Evolutionary conservation across 2,888 invertebrate species (phyloP), one percentile per base, ranked within the genome.

Genomic region (Hypsopygia costalis): DNA sequence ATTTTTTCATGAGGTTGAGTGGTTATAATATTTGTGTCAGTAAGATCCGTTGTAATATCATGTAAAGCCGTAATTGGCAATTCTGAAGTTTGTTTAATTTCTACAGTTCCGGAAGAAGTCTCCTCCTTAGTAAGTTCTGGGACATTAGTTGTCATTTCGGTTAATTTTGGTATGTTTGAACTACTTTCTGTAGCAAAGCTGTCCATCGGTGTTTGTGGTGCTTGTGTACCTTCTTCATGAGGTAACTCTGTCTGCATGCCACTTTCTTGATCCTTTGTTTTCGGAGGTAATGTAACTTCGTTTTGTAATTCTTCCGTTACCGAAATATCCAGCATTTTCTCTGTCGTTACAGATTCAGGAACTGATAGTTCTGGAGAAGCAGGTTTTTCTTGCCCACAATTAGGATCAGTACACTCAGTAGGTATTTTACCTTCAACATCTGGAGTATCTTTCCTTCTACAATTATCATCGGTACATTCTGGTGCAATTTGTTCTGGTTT

Each of bases 321-420:
- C n/a, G n/a, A n/a, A n/a, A n/a, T n/a, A n/a, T n/a, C n/a, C n/a
- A 25, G 12, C 25, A 8, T n/a, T 37, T 11, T 31, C 1, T 31
- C 31, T 4, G 22, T 12, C 1, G 25, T 33, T 33, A 32, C 39
- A 10, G 33, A 8, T 20, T 1, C n/a, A 16, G 33, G 11, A 7
- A 20, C 33, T 16, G 32, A 16, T 25, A 35, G 6, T 12, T 27
- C 27, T 25, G 34, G n/a, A 25, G 27, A 10, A 6, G 33, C 11
- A 20, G 33, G 46, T 41, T 46, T 28, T 25, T 47, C 30, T 34
- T 44, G 46, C 20, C 41, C 40, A 49, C 81, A 81, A 12, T 68
- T 52, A 33, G 48, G 21, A 32, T 58, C 69, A 40, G 52, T 44
- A 55, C 79, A 76, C 44, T 62, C 52, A 42, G 56, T 36, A 41